Evolutionary conservation across 2,797 vertebrate genomes (phyloP), one percentile per base, ranked within the genome.

Genomic region (Chelonia mydas): DNA sequence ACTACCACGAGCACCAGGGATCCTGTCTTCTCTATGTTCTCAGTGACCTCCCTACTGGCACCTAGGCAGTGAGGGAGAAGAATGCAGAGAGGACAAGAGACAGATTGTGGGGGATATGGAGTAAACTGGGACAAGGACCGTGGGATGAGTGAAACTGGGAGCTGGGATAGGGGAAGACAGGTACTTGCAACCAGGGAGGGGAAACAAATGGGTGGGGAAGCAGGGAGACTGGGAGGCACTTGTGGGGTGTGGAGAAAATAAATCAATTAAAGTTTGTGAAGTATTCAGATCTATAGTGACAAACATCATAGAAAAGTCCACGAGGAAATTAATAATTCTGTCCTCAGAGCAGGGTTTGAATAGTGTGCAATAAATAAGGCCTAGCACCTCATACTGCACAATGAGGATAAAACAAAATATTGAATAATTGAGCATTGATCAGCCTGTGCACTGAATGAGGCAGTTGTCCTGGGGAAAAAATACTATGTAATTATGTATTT

Each of bases 71-170:
- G 17, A 68, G 16, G 61, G 33, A n/a, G 61, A n/a, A 68, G 17
- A 21, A 68, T 13, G 11, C 13, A 33, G 59, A 31, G 31, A 61
- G 28, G 12, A 28, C 25, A 59, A 61, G 1, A 85, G 7, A 27
- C 84, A 96, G 74, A 76, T 55, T 88, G 41, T 23, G 57, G n/a
- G n/a, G 93, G 77, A 72, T 86, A 47, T 92, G 93, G 90, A 5
- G 1, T 25, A 91, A 81, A 94, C 92, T 95, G 89, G 50, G 87
- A 91, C 94, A 96, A 96, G 59, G 15, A 94, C 87, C 87, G 28
- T 51, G 50, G 17, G 85, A 90, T 86, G 90, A 83, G 87, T 83
- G 37, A 47, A 85, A 86, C 19, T 90, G 88, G 77, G 74, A 94
- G 95, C 91, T 89, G 78, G 87, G 50, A 83, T 82, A 80, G 31